Conservation (phyloP, 35 echinoderm and acorn worm genomes). For the Strongylocentrotus purpuratus region DNA sequence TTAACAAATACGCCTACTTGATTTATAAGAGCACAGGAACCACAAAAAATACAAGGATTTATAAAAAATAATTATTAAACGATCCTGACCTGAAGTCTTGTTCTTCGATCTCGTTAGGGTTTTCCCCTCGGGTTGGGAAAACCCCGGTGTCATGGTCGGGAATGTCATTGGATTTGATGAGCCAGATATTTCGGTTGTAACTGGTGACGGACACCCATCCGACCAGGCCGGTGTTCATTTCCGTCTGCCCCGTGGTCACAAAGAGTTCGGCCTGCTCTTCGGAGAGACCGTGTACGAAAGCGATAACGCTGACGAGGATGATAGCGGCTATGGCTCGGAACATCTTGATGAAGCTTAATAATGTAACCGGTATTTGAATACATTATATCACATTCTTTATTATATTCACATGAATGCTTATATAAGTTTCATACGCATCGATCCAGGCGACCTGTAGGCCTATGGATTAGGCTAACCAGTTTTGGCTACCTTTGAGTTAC, state of each 20-base stretch:
- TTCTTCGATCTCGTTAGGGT: constrained; percentile 21
- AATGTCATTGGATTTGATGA: constrained; percentile 18
- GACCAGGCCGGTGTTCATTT: not conserved
- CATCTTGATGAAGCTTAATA: not conserved
- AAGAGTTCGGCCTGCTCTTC: not conserved
- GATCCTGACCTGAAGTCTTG: not conserved
- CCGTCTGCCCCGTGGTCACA: not conserved
- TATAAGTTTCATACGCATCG: too few relatives aligned
- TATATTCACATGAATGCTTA: too few relatives aligned
- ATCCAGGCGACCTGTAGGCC: too few relatives aligned
- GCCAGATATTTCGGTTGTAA: not conserved
- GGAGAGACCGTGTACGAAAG: not conserved
- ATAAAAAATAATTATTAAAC: too few relatives aligned
- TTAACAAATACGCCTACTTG: too few relatives aligned
- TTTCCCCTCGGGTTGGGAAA: not conserved
- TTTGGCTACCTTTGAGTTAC: too few relatives aligned
- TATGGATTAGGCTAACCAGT: too few relatives aligned
- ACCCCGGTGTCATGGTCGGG: constrained; percentile 21
- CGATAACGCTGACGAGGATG: not conserved
- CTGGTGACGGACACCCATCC: not conserved
- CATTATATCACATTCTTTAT: too few relatives aligned
- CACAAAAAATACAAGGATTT: too few relatives aligned
- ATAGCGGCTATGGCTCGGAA: not conserved
- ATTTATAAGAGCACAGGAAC: too few relatives aligned
- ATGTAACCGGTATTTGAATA: too few relatives aligned